A percentile compares a stretch with the other conserved stretches of the same genome.
Conservation (phyloP, 2,888 invertebrate species). For the Drosophila cognata region DNA sequence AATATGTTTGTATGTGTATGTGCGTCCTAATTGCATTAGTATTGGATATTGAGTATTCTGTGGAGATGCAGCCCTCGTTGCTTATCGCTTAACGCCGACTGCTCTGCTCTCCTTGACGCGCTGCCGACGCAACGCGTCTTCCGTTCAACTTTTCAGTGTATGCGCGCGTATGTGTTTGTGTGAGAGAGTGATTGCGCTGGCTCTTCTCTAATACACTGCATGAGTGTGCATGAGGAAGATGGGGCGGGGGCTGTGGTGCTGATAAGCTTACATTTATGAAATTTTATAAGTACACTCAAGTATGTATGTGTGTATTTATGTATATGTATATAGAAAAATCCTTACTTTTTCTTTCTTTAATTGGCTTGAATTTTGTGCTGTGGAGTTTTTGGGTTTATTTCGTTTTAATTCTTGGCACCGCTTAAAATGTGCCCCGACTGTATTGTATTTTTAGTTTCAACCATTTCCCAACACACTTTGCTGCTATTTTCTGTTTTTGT, state of each 20-base stretch:
- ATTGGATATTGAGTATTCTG: constrained; percentile 4
- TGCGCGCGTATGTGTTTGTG: constrained; percentile 20
- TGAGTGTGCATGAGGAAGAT: constrained; percentile 18
- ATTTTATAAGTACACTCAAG: constrained; percentile 14
- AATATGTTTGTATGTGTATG: constrained; percentile 22
- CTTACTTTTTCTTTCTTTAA: constrained; percentile 9
- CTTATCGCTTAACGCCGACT: constrained; percentile 42
- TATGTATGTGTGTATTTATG: not conserved
- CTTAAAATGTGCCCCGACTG: constrained; percentile 27
- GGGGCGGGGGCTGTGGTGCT: constrained; percentile 42
- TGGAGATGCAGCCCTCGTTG: constrained; percentile 14
- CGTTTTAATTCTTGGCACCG: constrained; percentile 43
- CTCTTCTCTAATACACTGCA: constrained; percentile 35
- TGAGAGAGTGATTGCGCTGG: constrained; percentile 24
- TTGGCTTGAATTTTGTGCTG: constrained; percentile 14
- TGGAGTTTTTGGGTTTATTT: constrained; percentile 21
- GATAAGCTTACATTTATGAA: constrained; percentile 56
- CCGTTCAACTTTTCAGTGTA: constrained; percentile 37
- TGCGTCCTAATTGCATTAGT: constrained; percentile 25
- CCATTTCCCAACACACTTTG: constrained; percentile 46
- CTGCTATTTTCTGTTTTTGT: constrained; percentile 8
- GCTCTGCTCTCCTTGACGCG: constrained; percentile 44
- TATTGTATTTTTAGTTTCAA: constrained; percentile 60
- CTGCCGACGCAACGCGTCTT: constrained; percentile 35
- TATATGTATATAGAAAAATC: constrained; percentile 2